phyloP scores from a whole-genome alignment of 2,888 invertebrate species.

The Mantis religiosa region DNA sequence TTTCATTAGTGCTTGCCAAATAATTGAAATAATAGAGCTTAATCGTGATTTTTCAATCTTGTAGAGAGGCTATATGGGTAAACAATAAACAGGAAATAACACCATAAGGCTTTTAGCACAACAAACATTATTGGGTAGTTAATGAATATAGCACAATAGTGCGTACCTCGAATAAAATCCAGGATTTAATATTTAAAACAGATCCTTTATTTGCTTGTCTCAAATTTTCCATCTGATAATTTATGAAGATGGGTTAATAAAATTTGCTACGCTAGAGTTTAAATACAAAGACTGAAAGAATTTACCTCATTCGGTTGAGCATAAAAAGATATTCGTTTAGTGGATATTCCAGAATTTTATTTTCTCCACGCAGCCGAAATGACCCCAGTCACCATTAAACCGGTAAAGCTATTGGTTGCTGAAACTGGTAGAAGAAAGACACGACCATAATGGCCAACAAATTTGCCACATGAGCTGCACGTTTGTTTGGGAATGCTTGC shows the following conservation, averaged over 20 bases:
- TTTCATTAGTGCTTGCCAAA: no score
- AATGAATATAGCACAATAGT: no score
- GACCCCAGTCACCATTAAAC: neutral
- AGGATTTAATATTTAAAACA: no score
- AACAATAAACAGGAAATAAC: no score
- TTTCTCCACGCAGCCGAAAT: neutral
- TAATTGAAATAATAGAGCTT: no score
- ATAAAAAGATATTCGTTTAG: neutral
- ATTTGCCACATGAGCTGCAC: neutral
- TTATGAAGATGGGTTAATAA: neutral
- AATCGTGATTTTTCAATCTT: no score
- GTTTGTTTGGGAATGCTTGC: neutral
- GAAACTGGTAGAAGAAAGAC: neutral
- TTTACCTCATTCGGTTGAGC: neutral
- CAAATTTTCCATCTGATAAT: neutral
- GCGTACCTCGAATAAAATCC: no score
- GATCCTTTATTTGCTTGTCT: neutral
- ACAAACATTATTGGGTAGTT: no score
- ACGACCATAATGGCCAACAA: neutral
- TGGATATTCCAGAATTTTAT: neutral
- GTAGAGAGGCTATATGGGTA: no score
- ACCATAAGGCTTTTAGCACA: no score
- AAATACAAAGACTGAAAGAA: neutral
- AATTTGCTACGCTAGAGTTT: neutral
- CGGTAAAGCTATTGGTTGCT: neutral